Percentiles rank a stretch among this genome's conserved stretches.
Evolutionary conservation across 2,113 vertebrate species (phyloP).

Genomic region (Lethenteron reissneri): DNA sequence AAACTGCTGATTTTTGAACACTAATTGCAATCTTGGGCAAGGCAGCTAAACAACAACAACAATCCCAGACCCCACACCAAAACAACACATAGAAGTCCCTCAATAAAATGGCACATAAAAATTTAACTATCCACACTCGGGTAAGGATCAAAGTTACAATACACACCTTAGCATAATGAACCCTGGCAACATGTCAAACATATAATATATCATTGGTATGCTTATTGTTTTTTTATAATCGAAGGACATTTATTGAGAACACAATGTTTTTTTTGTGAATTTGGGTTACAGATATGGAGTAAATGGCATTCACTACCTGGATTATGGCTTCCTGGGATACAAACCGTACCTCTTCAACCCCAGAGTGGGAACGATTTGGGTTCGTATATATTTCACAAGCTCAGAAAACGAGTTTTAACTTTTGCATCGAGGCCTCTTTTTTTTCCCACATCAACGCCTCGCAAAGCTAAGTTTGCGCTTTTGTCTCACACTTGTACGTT

Average conservation of each 20-base stretch:
- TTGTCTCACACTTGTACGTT: not conserved
- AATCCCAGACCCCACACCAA: too few relatives aligned
- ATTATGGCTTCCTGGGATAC: constrained; percentile 41
- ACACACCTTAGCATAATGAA: fast-evolving
- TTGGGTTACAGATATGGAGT: constrained; percentile 26
- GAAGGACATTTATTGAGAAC: constrained; percentile 6
- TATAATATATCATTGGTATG: not conserved
- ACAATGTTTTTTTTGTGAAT: constrained; percentile 7
- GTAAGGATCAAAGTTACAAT: fast-evolving
- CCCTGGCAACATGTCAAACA: too few relatives aligned
- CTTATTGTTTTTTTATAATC: not conserved
- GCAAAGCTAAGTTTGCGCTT: not conserved
- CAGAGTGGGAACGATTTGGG: constrained; percentile 55
- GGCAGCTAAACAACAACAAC: too few relatives aligned
- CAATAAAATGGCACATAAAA: constrained; percentile 5
- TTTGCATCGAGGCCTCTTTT: not conserved
- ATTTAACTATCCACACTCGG: not conserved
- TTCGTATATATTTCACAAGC: constrained; percentile 21
- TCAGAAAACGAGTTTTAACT: not conserved
- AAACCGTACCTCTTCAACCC: constrained; percentile 45
- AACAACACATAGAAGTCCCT: too few relatives aligned
- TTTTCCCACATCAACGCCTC: not conserved
- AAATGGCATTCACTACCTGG: constrained; percentile 64
- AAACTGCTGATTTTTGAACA: not conserved
- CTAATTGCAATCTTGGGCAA: too few relatives aligned